A percentile compares a stretch with the other conserved stretches of the same genome.
Conservation (phyloP, 2,113 vertebrate genomes). For the Madoqua kirkii region DNA sequence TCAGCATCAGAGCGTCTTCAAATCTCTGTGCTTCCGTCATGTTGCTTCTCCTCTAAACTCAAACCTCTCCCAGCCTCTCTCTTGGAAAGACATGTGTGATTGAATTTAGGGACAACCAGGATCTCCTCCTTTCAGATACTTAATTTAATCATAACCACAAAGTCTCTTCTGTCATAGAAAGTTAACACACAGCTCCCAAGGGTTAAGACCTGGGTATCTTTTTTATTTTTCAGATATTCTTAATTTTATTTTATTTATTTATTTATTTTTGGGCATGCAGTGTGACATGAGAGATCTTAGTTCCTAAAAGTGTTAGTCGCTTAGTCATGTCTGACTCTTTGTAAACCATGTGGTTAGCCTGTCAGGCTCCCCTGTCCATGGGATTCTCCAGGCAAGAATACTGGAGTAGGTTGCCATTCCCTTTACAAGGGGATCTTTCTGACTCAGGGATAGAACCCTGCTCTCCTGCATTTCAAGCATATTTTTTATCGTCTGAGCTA, state of each 20-base stretch:
- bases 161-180: neutral
- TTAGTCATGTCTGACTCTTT: neutral
- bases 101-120: neutral
- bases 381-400: neutral
- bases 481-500: neutral
- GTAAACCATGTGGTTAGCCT: neutral
- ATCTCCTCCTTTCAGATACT: neutral
- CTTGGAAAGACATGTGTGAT: neutral
- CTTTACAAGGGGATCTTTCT: neutral
- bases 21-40: neutral
- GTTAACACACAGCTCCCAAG: neutral
- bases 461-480: neutral
- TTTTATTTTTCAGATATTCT: neutral
- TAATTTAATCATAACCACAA: neutral
- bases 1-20: neutral
- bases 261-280: neutral
- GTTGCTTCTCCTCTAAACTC: neutral
- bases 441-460: neutral
- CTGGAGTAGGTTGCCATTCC: neutral
- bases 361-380: neutral
- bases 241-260: neutral
- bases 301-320: accelerated
- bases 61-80: neutral
- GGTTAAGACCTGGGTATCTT: neutral
- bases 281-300: neutral